These are phyloP conservation scores for Crax fasciolata DNA, from an alignment of 2,797 vertebrate genomes.

Conservation along the genomic window DNA sequence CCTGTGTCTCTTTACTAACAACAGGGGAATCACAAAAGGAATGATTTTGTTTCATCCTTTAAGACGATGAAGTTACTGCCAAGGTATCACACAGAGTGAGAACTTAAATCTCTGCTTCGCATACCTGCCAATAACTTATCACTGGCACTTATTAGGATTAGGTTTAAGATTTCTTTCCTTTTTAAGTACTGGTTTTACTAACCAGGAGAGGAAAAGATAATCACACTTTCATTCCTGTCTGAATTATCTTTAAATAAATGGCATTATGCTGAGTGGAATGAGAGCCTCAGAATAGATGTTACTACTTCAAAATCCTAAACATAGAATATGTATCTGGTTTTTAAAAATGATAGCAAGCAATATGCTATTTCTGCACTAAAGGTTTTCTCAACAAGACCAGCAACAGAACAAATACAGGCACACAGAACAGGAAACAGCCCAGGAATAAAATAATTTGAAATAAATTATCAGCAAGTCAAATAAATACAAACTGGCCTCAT, in stretches of 20 bases:
- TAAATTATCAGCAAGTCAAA: neutral
- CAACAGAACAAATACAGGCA: neutral
- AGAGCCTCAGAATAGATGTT: neutral
- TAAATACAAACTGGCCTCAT: neutral
- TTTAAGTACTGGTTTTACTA: neutral
- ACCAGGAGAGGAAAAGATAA: neutral
- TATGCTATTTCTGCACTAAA: neutral
- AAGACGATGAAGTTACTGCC: neutral
- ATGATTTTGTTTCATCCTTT: neutral
- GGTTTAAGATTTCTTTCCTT: neutral
- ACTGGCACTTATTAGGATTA: neutral
- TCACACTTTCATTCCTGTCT: neutral
- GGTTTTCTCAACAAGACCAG: neutral
- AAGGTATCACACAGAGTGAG: neutral
- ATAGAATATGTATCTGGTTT: neutral
- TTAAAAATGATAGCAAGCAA: neutral
- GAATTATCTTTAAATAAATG: neutral
- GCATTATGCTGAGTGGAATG: neutral
- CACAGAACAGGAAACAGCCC: neutral
- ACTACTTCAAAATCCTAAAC: neutral
- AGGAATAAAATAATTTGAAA: neutral
- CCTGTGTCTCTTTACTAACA: neutral
- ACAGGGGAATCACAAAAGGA: neutral
- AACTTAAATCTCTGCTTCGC: neutral
- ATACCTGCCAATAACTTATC: neutral